These are phyloP conservation scores for Loripinus fragilis DNA, from an alignment of 2,888 invertebrate species.

Conservation along the genomic window DNA sequence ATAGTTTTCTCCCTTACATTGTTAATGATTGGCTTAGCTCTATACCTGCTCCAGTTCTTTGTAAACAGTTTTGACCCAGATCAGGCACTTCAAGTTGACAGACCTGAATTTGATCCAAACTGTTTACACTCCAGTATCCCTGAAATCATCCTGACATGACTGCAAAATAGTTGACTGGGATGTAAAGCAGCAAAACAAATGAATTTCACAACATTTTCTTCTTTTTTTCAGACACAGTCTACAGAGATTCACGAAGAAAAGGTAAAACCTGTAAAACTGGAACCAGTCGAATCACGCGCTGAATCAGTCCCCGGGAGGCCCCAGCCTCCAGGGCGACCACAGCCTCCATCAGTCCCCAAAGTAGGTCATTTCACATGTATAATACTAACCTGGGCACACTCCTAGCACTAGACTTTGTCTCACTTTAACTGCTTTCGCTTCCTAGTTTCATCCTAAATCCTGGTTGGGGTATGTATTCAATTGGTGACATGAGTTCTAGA, in stretches of 20 bases:
- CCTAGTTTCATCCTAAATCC: background rate
- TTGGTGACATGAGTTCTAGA: no score
- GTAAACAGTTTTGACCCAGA: no score
- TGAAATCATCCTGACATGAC: no score
- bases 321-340: slow-evolving; percentile 17
- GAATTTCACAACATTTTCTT: no score
- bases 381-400: background rate
- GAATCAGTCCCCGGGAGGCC: slow-evolving; percentile 18
- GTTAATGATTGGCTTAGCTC: no score
- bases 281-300: slow-evolving; percentile 37
- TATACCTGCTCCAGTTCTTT: no score
- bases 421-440: slow-evolving; percentile 15
- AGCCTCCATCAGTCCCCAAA: slow-evolving; percentile 11
- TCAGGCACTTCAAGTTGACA: no score
- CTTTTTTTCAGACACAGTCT: slow-evolving; percentile 47
- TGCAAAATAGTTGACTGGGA: no score
- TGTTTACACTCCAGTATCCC: no score
- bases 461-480: slow-evolving; percentile 5
- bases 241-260: slow-evolving; percentile 57
- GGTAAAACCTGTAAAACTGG: slow-evolving; percentile 59
- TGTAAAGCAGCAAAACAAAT: no score
- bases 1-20: no score
- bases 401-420: background rate
- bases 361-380: slow-evolving; percentile 14
- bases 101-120: no score